Base-by-base conservation (phyloP, 2,113 vertebrate species). In the Dicentrarchus labrax region DNA sequence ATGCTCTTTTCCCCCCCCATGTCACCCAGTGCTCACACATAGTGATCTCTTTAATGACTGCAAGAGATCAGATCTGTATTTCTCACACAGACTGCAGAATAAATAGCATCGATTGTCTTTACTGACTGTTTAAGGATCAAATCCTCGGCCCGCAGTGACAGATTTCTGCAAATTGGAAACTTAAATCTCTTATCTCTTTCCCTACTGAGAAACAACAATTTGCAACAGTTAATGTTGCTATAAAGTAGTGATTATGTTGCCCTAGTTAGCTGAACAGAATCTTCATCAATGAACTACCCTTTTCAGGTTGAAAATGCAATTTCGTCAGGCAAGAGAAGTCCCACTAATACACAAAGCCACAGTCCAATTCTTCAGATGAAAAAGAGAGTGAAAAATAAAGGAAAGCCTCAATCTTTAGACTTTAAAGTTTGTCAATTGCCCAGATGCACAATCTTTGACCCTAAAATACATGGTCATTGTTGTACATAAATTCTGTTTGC, bases 31-130 rank as follows among this genome's bases (percentile, higher is more conserved):
- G 61, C 36, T 80, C 72, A 53, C 76, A 82, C 56, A 86, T 17
- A 39, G 51, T 80, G 74, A 81, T 84, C 62, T 51, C 56, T 86
- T 78, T 90, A 88, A 86, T 86, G 78, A 74, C 86, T 62, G 80
- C 77, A 73, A 75, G 86, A 82, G 83, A 86, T 89, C 77, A 86
- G 69, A 88, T 90, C 88, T 91, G 86, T 86, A 90, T 87, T 84
- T 83, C 88, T 92, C 82, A 89, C 82, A 80, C 72, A 22, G 80
- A 68, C 81, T 79, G 77, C 61, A 47, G 74, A 72, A 82, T 53
- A 80, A 84, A 78, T 72, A 41, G 16, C 66, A 30, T 39, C 16
- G 30, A 51, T 56, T 61, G 71, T 61, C 72, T 82, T 77, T 56
- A 53, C 57, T 62, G 50, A 45, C 69, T 47, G 54, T 78, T 82